These are phyloP conservation scores for Probaryconus sp. DNA, from an alignment of 1,140 invertebrate species.

Conservation along the genomic window DNA sequence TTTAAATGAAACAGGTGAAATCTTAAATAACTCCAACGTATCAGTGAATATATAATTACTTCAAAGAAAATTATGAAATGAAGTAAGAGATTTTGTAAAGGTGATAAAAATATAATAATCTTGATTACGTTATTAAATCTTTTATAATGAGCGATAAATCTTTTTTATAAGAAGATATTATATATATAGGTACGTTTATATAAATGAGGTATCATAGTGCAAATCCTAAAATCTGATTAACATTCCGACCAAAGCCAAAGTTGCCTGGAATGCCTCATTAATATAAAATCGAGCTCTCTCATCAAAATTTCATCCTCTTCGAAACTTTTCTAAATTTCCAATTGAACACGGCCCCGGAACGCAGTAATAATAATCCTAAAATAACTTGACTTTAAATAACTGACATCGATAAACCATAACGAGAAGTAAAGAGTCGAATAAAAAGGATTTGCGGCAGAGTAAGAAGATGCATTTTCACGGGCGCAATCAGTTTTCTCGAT, in stretches of 20 bases:
- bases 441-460: constrained; percentile 35
- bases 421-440: constrained; percentile 47
- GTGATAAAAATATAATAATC: no score
- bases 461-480: constrained; percentile 50
- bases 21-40: no score
- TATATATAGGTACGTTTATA: no score
- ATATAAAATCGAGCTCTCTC: constrained; percentile 12
- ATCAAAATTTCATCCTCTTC: constrained; percentile 29
- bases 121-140: no score
- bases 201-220: no score
- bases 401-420: constrained; percentile 52
- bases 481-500: constrained; percentile 52
- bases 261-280: neutral
- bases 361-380: constrained; percentile 43
- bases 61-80: no score
- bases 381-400: constrained; percentile 47
- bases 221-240: constrained; percentile 26
- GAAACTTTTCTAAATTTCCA: constrained; percentile 26
- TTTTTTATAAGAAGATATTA: no score
- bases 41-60: no score
- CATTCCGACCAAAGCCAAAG: constrained; percentile 1
- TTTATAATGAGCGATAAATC: no score
- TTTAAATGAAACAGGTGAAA: no score
- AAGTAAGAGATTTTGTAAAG: no score
- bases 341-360: constrained; percentile 21